Conservation (phyloP, 2,888 invertebrate species). For the Drosophila hamatofila region DNA sequence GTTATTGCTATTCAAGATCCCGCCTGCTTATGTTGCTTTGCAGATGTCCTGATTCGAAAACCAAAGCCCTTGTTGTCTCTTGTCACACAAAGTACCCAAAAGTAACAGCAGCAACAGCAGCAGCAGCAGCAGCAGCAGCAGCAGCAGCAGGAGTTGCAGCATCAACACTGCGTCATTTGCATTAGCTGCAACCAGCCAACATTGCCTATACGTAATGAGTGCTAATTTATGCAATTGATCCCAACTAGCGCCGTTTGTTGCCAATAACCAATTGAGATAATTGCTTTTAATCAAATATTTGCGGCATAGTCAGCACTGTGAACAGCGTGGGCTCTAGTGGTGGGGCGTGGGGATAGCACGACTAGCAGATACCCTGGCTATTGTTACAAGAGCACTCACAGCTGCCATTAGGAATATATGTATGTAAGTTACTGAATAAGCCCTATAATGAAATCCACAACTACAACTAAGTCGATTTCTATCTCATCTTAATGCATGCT, state of each 20-base stretch:
- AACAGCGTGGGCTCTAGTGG: background rate
- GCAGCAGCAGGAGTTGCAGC: no score
- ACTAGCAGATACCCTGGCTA: background rate
- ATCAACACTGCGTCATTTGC: conserved; percentile 35
- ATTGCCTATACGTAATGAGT: conserved; percentile 29
- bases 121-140: conserved; percentile 3
- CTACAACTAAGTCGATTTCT: no score
- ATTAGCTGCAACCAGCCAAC: conserved; percentile 31
- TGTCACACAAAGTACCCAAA: conserved; percentile 17
- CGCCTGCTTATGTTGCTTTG: conserved; percentile 20
- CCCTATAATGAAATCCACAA: no score
- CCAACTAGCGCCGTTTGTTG: conserved; percentile 6
- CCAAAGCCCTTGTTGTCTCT: conserved; percentile 25
- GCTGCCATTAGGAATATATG: no score
- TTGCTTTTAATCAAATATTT: conserved; percentile 8
- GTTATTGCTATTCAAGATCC: conserved; percentile 12
- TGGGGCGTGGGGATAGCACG: background rate
- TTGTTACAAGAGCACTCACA: background rate
- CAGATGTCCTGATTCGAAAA: conserved; percentile 24
- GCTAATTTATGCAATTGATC: conserved; percentile 31
- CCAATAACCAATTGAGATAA: conserved; percentile 4
- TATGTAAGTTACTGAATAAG: no score
- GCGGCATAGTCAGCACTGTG: no score
- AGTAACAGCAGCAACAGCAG: background rate
- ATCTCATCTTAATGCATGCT: no score